Conservation (phyloP, 1,140 invertebrate species). For the Chironomus striatipennis region DNA sequence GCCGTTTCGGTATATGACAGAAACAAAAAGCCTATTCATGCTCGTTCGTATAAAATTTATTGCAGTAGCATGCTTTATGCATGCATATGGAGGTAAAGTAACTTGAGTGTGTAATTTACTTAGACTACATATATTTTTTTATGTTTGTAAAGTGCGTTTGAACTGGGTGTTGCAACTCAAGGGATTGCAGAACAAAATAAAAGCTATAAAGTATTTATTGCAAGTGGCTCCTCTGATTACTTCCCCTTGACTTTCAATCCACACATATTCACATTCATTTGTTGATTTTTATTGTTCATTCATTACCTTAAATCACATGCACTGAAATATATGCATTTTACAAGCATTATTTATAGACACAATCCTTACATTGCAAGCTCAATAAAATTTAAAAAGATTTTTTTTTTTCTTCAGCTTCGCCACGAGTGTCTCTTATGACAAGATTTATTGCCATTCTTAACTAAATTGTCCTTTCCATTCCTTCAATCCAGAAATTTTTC, state of each 20-base stretch:
- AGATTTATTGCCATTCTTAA: constrained; percentile 20
- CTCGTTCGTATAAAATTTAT: constrained; percentile 2
- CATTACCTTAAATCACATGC: constrained; percentile 15
- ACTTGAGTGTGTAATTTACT: not conserved
- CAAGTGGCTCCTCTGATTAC: not conserved
- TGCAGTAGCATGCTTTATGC: not conserved
- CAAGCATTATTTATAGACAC: constrained; percentile 20
- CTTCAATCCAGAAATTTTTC: constrained; percentile 18
- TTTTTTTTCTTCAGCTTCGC: not conserved
- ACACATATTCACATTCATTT: not conserved
- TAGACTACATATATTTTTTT: not conserved
- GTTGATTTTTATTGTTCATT: constrained; percentile 22
- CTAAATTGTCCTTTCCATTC: constrained; percentile 16
- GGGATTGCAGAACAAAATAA: no score
- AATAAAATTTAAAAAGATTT: not conserved
- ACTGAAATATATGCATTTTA: constrained; percentile 8
- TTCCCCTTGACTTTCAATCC: not conserved
- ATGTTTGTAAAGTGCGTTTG: no score
- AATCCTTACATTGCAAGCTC: not conserved
- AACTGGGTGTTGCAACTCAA: no score
- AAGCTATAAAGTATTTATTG: no score
- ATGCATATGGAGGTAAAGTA: not conserved
- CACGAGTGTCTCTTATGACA: not conserved
- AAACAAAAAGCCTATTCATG: not conserved
- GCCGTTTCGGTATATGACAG: not conserved